Conservation (phyloP, 2,888 invertebrate species). For the Neoitamus cyanurus region DNA sequence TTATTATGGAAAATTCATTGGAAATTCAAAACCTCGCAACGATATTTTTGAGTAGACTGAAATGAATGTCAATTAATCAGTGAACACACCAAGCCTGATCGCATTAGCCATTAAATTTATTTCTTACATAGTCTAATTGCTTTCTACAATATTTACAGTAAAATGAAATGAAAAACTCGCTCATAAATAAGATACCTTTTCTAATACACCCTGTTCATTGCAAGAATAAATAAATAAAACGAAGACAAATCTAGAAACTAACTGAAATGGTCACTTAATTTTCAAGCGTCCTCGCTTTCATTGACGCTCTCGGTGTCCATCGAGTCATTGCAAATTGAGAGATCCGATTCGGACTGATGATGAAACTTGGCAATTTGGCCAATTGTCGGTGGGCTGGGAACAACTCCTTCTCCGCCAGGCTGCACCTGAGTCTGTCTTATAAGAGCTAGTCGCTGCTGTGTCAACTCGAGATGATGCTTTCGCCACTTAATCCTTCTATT, state of each 20-base stretch:
- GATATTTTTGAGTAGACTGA: too few relatives aligned
- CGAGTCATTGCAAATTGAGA: slow-evolving; percentile 66
- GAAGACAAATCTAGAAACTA: not conserved
- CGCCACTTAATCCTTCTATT: slow-evolving; percentile 92
- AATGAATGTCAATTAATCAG: too few relatives aligned
- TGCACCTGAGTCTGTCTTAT: slow-evolving; percentile 64
- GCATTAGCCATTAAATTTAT: not conserved
- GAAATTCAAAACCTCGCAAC: too few relatives aligned
- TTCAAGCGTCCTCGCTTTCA: slow-evolving; percentile 60
- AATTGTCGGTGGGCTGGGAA: not conserved
- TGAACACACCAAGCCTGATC: too few relatives aligned
- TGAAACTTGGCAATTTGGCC: slow-evolving; percentile 25
- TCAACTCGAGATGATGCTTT: slow-evolving; percentile 92
- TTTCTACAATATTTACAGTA: slow-evolving; percentile 36
- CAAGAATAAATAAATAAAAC: not conserved
- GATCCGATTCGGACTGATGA: slow-evolving; percentile 62
- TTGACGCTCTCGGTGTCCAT: slow-evolving; percentile 64
- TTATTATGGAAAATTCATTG: too few relatives aligned
- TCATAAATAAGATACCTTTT: not conserved
- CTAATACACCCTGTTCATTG: slow-evolving; percentile 20
- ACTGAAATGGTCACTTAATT: not conserved
- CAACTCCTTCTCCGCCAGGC: not conserved
- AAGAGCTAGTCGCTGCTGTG: slow-evolving; percentile 83
- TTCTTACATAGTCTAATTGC: not conserved
- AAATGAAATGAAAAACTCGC: not conserved